A percentile compares a stretch with the other conserved stretches of the same genome.
phyloP scores from a whole-genome alignment of 1,140 invertebrate genomes.

The Cyclina sinensis region DNA sequence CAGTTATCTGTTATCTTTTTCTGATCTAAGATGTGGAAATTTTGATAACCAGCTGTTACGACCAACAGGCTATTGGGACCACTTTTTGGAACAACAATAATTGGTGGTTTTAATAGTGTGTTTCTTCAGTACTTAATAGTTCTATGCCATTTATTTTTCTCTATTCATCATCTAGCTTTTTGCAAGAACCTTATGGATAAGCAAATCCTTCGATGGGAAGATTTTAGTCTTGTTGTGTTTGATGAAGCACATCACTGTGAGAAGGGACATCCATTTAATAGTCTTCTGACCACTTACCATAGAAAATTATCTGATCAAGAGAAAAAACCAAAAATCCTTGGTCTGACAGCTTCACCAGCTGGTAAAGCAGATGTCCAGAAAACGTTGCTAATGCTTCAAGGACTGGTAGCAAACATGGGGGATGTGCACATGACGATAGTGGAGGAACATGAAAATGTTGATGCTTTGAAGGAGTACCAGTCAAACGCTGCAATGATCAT shows the following conservation, averaged over 20 bases:
- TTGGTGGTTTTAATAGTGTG: no score
- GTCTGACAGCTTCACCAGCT: slow-evolving; percentile 84
- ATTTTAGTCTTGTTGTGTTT: slow-evolving; percentile 81
- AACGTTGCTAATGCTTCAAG: slow-evolving; percentile 76
- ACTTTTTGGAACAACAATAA: no score
- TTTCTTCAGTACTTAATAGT: no score
- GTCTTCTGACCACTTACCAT: slow-evolving; percentile 72
- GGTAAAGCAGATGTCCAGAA: slow-evolving; percentile 75
- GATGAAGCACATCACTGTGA: slow-evolving; percentile 84
- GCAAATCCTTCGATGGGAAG: slow-evolving; percentile 77
- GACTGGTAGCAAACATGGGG: slow-evolving; percentile 77
- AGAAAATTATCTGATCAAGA: not conserved
- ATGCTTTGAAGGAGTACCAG: slow-evolving; percentile 71
- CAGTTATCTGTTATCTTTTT: no score
- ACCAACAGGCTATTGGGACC: no score
- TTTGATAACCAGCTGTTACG: no score
- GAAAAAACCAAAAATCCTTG: slow-evolving; percentile 78
- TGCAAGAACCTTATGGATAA: slow-evolving; percentile 79
- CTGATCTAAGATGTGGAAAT: no score
- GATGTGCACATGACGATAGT: slow-evolving; percentile 75
- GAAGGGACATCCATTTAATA: slow-evolving; percentile 81
- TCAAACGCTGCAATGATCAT: slow-evolving; percentile 77
- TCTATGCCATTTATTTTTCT: no score
- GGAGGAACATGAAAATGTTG: slow-evolving; percentile 62
- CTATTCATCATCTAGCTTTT: slow-evolving; percentile 74